phyloP scores from a whole-genome alignment of 1,140 invertebrate genomes.

The Bombus pyrosoma region DNA sequence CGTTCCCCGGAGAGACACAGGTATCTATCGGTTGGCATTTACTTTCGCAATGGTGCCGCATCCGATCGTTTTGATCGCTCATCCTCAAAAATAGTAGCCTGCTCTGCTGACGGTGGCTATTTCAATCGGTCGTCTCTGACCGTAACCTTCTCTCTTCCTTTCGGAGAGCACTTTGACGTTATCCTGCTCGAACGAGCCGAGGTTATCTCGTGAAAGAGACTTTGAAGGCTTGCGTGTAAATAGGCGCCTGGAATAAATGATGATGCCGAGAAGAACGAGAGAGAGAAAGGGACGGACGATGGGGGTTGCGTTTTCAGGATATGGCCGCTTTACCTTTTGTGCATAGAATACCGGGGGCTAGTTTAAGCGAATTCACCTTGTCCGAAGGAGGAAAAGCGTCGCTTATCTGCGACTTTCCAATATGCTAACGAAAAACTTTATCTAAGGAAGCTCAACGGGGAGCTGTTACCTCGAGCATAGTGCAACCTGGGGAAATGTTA shows the following conservation, averaged over 20 bases:
- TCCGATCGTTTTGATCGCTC: constrained; percentile 66
- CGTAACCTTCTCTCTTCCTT: constrained; percentile 39
- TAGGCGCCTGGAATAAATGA: constrained; percentile 77
- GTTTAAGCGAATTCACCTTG: constrained; percentile 47
- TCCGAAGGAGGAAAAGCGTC: constrained; percentile 49
- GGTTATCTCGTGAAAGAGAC: constrained; percentile 75
- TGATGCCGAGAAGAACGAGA: constrained; percentile 52
- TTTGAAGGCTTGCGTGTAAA: constrained; percentile 77
- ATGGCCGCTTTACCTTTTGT: constrained; percentile 65
- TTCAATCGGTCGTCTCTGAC: constrained; percentile 60
- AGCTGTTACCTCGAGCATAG: no score
- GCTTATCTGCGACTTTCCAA: constrained; percentile 57
- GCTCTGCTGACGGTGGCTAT: constrained; percentile 46
- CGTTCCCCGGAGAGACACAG: background rate
- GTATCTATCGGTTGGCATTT: constrained; percentile 45
- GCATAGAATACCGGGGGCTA: constrained; percentile 36
- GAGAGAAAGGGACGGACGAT: background rate
- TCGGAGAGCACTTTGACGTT: constrained; percentile 74
- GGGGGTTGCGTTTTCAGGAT: constrained; percentile 52
- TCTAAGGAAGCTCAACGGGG: no score
- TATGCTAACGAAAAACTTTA: constrained; percentile 43
- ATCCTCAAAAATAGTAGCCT: constrained; percentile 60
- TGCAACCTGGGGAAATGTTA: no score
- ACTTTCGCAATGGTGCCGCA: constrained; percentile 55
- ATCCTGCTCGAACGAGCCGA: constrained; percentile 68